Conservation (phyloP, 2,888 invertebrate genomes). For the Dolichopus griseipennis region DNA sequence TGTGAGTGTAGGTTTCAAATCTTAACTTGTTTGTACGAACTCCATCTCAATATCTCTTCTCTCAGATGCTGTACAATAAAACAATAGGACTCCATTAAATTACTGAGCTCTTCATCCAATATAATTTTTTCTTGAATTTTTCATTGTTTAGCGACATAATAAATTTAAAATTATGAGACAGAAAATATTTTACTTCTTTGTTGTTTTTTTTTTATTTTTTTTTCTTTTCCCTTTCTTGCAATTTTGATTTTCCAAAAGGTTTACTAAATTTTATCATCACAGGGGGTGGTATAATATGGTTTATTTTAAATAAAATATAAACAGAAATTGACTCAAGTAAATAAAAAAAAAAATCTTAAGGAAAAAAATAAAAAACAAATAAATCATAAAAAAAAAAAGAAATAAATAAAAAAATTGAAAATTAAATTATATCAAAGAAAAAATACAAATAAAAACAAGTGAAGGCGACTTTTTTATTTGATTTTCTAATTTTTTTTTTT, state of each 20-base stretch:
- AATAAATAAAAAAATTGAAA: no score
- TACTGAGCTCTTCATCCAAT: no score
- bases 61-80: no score
- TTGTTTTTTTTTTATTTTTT: not conserved
- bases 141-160: not conserved
- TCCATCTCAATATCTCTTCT: no score
- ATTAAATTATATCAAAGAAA: no score
- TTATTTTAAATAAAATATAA: not conserved
- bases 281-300: not conserved
- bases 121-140: no score
- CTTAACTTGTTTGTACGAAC: no score
- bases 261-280: not conserved
- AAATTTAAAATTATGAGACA: not conserved
- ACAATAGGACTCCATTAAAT: no score
- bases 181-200: not conserved
- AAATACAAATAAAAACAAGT: not conserved
- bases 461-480: not conserved
- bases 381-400: no score
- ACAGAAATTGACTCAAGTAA: not conserved
- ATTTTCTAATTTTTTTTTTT: not conserved
- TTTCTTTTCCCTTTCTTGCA: not conserved
- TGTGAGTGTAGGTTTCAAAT: no score
- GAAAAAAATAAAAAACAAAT: not conserved
- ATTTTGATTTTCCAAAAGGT: not conserved
- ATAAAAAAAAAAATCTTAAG: not conserved